phyloP scores from a whole-genome alignment of 2,797 vertebrate genomes.

The Argyrosomus regius region DNA sequence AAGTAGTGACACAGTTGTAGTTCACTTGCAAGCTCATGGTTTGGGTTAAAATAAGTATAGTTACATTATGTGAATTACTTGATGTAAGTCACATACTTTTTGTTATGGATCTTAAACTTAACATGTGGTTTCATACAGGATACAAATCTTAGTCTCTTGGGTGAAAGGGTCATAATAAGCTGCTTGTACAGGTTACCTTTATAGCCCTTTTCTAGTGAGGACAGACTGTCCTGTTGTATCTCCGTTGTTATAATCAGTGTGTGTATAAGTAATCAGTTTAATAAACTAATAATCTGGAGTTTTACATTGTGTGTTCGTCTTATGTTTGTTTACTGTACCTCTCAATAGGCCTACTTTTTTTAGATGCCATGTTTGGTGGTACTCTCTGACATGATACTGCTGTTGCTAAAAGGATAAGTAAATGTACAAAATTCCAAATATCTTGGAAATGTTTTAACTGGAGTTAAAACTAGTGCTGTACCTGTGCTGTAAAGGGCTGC shows the following conservation, averaged over 20 bases:
- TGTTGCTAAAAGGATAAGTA: background rate
- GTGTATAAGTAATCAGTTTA: background rate
- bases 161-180: too few relatives aligned
- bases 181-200: too few relatives aligned
- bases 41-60: too few relatives aligned
- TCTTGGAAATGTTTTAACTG: background rate
- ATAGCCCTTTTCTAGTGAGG: too few relatives aligned
- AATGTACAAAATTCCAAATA: background rate
- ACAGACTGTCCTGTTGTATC: background rate
- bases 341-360: background rate
- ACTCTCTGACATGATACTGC: background rate
- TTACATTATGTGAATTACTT: too few relatives aligned
- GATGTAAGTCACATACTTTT: too few relatives aligned
- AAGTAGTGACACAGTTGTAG: too few relatives aligned
- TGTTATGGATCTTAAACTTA: too few relatives aligned
- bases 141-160: too few relatives aligned
- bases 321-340: background rate
- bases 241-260: background rate
- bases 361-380: background rate
- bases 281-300: background rate
- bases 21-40: too few relatives aligned
- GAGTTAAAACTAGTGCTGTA: background rate
- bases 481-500: background rate
- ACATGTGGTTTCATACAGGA: too few relatives aligned
- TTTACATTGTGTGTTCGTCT: background rate